These are phyloP conservation scores for Megaptera novaeangliae DNA, from an alignment of 2,113 vertebrate genomes.

Conservation along the genomic window DNA sequence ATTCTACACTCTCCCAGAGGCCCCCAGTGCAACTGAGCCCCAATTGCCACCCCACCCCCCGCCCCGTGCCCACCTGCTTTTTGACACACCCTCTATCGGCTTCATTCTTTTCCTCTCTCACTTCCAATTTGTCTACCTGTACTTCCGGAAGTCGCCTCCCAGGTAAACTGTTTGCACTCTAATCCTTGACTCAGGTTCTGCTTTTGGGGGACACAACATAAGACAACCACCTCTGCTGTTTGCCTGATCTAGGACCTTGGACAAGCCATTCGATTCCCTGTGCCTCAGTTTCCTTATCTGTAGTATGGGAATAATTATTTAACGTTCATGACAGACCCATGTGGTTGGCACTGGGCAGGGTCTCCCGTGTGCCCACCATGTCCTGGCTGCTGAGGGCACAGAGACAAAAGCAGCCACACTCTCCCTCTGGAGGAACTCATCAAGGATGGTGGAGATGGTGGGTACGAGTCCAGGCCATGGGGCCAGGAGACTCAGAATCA, in stretches of 20 bases:
- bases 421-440: not conserved
- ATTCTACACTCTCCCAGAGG: not conserved
- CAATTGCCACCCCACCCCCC: accelerated
- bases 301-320: not conserved
- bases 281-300: not conserved
- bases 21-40: not conserved
- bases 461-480: accelerated
- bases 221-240: not conserved
- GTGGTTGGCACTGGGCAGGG: not conserved
- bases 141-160: not conserved
- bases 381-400: not conserved
- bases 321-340: not conserved
- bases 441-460: accelerated
- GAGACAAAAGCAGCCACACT: no score
- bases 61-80: not conserved
- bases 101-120: not conserved
- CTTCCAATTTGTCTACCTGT: not conserved
- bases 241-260: not conserved
- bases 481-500: not conserved
- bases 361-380: accelerated
- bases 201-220: not conserved
- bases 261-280: not conserved
- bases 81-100: accelerated
- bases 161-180: not conserved
- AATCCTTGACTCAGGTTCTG: not conserved